A percentile compares a stretch with the other conserved stretches of the same genome.
Evolutionary conservation across 2,888 invertebrate genomes (phyloP).

Genomic region (Tethea ocularis): DNA sequence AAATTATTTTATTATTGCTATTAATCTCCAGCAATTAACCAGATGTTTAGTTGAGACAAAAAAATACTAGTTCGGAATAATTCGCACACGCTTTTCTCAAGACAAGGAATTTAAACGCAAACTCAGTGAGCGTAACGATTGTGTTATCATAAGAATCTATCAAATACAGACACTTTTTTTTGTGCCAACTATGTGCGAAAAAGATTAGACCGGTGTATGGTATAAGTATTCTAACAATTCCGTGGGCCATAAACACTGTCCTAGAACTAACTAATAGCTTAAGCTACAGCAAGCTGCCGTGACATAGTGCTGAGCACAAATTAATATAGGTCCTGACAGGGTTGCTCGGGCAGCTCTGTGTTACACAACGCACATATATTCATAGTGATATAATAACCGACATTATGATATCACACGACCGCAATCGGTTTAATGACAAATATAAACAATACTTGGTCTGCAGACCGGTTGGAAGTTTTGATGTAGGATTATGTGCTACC

Average conservation of each 20-base stretch:
- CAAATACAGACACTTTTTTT: conserved; percentile 60
- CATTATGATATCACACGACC: conserved; percentile 21
- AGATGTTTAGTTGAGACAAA: conserved; percentile 53
- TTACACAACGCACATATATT: conserved; percentile 8
- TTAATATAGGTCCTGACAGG: neutral
- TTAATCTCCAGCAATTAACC: conserved; percentile 59
- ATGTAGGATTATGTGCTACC: neutral
- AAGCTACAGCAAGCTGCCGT: conserved; percentile 9
- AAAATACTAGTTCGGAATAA: conserved; percentile 51
- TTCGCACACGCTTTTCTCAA: conserved; percentile 62
- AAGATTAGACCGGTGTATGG: conserved; percentile 42
- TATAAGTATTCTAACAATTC: conserved; percentile 33
- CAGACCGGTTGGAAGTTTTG: neutral
- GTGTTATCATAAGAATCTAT: conserved; percentile 57
- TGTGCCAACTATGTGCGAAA: conserved; percentile 47
- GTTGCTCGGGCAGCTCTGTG: conserved; percentile 4
- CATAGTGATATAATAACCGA: conserved; percentile 9
- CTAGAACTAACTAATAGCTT: conserved; percentile 24
- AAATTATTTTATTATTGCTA: conserved; percentile 62
- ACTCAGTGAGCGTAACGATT: conserved; percentile 54
- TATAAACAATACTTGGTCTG: conserved; percentile 11
- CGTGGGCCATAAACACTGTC: conserved; percentile 27
- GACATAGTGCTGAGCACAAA: conserved; percentile 2
- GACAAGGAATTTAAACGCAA: conserved; percentile 48
- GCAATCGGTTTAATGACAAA: conserved; percentile 18